Base-by-base conservation (phyloP, 2,888 invertebrate species). In the Drosophila infuscata region DNA sequence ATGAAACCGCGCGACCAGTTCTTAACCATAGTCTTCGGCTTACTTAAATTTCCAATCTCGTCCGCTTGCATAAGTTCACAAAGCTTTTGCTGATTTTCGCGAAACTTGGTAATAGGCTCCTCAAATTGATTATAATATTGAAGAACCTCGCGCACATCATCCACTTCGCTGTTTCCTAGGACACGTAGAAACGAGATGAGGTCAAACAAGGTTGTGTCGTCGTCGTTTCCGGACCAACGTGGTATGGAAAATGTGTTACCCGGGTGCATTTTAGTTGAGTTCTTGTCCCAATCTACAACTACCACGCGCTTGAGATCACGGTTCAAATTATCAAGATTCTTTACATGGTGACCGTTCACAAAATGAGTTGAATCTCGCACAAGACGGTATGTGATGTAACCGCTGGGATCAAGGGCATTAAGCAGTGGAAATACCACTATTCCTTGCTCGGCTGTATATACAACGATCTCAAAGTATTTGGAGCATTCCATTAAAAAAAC, bases 331-430 rank as follows among this genome's bases (percentile, higher is more conserved):
- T 96, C 96, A 63, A 98, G 94, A 93, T 98, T 97, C 93, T 99
- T 99, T 0, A 99, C 96, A 92, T 99, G 99, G 84, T 97, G 96
- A 0, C 99, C 99, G 89, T 98, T 96, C 32, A 97, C 95, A 93
- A 99, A 99, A 91, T 98, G 96, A 0, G 99, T 99, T 1, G 99
- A 97, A 94, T 99, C 99, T 76, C 99, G 94, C 88, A 98, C 99
- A 77, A 99, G 94, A 77, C 98, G 95, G 93, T 98, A 99, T 94
- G 97, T 97, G 71, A 99, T 94, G 91, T 96, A 96, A 70, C 96
- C 96, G 92, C 98, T 97, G 0, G 98, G 97, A 94, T 99, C 99
- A 68, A 99, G 94, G 43, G 97, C 97, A 92, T 99, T 98, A 57
- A 99, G 94, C 46, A 99, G 96, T 0, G 99, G 98, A 94, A 97